Percentiles rank a stretch among this genome's conserved stretches.
Conservation (phyloP, 2,888 invertebrate species). For the Eupithecia insigniata region DNA sequence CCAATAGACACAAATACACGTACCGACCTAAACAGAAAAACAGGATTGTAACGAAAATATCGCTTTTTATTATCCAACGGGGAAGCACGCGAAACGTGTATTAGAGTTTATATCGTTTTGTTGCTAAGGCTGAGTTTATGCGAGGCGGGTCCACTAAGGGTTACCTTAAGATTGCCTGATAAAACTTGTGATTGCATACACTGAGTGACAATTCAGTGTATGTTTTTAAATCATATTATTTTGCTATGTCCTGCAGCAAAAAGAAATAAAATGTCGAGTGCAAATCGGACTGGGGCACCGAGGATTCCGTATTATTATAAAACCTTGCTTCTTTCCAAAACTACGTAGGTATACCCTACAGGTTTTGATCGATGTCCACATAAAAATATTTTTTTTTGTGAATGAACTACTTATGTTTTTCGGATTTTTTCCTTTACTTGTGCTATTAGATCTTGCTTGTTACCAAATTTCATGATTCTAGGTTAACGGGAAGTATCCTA, state of each 20-base stretch:
- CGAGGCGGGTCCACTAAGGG: slow-evolving; percentile 52
- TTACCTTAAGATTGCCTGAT: slow-evolving; percentile 53
- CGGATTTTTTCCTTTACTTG: too few species aligned
- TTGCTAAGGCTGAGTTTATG: slow-evolving; percentile 52
- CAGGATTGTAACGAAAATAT: slow-evolving; percentile 60
- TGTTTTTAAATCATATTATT: neutral
- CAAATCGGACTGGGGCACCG: too few species aligned
- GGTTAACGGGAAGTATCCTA: too few species aligned
- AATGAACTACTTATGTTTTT: too few species aligned
- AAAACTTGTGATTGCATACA: slow-evolving; percentile 39
- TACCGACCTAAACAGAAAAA: slow-evolving; percentile 50
- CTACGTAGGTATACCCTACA: too few species aligned
- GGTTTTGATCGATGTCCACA: too few species aligned
- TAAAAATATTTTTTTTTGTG: too few species aligned
- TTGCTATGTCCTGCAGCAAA: neutral
- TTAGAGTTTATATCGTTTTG: slow-evolving; percentile 60
- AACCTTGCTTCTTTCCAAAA: too few species aligned
- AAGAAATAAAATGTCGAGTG: too few species aligned
- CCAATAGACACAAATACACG: slow-evolving; percentile 54
- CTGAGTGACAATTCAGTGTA: neutral
- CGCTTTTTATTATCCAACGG: slow-evolving; percentile 57
- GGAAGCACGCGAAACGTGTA: slow-evolving; percentile 65
- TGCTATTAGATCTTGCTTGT: too few species aligned
- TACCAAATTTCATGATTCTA: too few species aligned
- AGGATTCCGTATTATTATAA: too few species aligned